A percentile compares a stretch with the other conserved stretches of the same genome.
Evolutionary conservation across 2,113 vertebrate species (phyloP).

Genomic region (Dasypus novemcinctus): DNA sequence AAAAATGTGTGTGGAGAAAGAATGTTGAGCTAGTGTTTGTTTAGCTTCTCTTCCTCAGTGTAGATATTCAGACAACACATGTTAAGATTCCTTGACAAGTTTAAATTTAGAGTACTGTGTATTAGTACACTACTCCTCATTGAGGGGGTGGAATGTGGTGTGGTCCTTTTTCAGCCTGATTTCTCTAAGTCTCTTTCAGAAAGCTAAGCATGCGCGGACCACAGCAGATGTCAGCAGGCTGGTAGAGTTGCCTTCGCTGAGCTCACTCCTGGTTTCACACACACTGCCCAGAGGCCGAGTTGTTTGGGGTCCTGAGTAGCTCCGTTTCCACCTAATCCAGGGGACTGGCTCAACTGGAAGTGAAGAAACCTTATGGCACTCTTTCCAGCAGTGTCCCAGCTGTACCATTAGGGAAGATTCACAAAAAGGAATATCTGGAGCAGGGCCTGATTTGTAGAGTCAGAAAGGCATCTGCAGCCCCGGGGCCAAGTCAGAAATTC

Average conservation of each 20-base stretch:
- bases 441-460: not conserved
- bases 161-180: not conserved
- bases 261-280: fast-evolving
- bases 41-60: not conserved
- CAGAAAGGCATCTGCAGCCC: not conserved
- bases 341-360: too few relatives aligned
- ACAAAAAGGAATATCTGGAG: not conserved
- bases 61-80: not conserved
- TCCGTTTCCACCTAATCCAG: not conserved
- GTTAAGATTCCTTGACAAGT: not conserved
- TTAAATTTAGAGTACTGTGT: not conserved
- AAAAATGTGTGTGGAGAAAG: not conserved
- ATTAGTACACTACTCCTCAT: fast-evolving
- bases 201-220: not conserved
- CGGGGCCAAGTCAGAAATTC: fast-evolving
- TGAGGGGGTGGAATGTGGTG: not conserved
- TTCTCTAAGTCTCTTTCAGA: not conserved
- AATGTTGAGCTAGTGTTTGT: not conserved
- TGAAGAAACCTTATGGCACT: not conserved
- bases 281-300: too few relatives aligned
- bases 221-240: fast-evolving
- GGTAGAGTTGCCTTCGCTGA: fast-evolving
- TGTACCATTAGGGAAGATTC: not conserved
- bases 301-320: not conserved
- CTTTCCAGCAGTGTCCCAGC: not conserved